phyloP scores from a whole-genome alignment of 2,797 vertebrate species.

The Eulemur coronatus region DNA sequence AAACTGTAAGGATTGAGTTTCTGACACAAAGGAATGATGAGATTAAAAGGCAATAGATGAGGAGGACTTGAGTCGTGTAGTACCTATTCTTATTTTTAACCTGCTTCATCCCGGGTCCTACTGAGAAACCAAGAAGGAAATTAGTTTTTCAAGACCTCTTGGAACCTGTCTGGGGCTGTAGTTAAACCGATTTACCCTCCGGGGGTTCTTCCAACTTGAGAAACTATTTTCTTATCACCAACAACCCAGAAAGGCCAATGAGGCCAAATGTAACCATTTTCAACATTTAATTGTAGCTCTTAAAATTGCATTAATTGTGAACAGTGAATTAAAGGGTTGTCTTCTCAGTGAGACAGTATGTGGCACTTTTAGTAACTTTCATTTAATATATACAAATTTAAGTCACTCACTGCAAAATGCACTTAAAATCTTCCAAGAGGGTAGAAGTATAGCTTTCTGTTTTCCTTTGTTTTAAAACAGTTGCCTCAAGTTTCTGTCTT shows the following conservation, averaged over 20 bases:
- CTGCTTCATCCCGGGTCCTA: not conserved
- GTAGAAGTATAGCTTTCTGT: not conserved
- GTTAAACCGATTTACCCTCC: not conserved
- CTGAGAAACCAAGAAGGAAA: slow-evolving; percentile 13
- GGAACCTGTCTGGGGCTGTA: not conserved
- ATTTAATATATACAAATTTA: not conserved
- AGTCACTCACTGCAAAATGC: slow-evolving; percentile 52
- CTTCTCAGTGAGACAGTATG: slow-evolving; percentile 25
- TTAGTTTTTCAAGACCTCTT: slow-evolving; percentile 34
- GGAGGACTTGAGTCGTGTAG: not conserved
- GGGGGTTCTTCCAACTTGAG: slow-evolving; percentile 25
- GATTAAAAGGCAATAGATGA: not conserved
- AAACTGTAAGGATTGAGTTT: not conserved
- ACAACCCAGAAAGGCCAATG: not conserved
- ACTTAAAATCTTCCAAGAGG: slow-evolving; percentile 56
- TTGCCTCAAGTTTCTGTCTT: slow-evolving; percentile 63
- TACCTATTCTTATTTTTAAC: slow-evolving; percentile 9
- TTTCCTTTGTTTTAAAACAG: slow-evolving; percentile 40
- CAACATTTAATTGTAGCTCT: not conserved
- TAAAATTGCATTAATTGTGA: not conserved
- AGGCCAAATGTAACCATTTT: not conserved
- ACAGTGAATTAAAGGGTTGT: not conserved
- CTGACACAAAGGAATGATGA: not conserved
- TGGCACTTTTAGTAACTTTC: slow-evolving; percentile 35
- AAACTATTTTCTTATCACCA: slow-evolving; percentile 45